A percentile compares a stretch with the other conserved stretches of the same genome.
Conservation (phyloP, 1,140 invertebrate species). For the Tenebrio molitor region DNA sequence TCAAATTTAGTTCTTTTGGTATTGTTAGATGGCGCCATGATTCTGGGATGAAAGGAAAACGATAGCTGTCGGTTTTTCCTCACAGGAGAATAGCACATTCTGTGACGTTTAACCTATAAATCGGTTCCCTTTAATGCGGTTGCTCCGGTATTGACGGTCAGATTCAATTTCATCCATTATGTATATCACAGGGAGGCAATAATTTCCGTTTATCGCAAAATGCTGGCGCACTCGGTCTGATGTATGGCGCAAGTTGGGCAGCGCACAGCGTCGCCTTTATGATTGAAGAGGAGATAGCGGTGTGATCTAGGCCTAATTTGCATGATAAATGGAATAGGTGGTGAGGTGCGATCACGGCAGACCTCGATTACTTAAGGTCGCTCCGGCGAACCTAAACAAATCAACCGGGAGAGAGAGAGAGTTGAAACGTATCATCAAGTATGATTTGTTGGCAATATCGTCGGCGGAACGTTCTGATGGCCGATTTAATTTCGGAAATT, state of each 20-base stretch:
- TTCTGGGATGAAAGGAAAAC: too few species aligned
- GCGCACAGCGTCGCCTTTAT: slow-evolving; percentile 24
- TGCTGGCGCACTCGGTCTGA: background rate
- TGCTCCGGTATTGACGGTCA: too few species aligned
- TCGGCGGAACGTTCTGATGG: slow-evolving; percentile 3
- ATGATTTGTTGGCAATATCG: slow-evolving; percentile 37
- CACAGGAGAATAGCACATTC: too few species aligned
- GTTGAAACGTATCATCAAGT: slow-evolving; percentile 27
- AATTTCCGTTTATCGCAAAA: too few species aligned
- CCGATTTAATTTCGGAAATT: slow-evolving; percentile 32
- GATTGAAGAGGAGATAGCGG: slow-evolving; percentile 41
- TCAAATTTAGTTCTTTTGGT: too few species aligned
- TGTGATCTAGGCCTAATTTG: slow-evolving; percentile 46
- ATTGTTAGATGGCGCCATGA: too few species aligned
- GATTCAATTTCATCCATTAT: too few species aligned
- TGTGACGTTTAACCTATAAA: too few species aligned
- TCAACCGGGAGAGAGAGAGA: background rate
- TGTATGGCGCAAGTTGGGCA: slow-evolving; percentile 32
- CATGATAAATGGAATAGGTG: slow-evolving; percentile 48
- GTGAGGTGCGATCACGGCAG: slow-evolving; percentile 37
- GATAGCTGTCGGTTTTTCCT: too few species aligned
- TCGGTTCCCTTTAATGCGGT: too few species aligned
- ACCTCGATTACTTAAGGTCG: slow-evolving; percentile 43
- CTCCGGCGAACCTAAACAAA: slow-evolving; percentile 27
- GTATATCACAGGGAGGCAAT: too few species aligned